These are phyloP conservation scores for Hydraecia micacea DNA, from an alignment of 2,888 invertebrate genomes.

Conservation along the genomic window DNA sequence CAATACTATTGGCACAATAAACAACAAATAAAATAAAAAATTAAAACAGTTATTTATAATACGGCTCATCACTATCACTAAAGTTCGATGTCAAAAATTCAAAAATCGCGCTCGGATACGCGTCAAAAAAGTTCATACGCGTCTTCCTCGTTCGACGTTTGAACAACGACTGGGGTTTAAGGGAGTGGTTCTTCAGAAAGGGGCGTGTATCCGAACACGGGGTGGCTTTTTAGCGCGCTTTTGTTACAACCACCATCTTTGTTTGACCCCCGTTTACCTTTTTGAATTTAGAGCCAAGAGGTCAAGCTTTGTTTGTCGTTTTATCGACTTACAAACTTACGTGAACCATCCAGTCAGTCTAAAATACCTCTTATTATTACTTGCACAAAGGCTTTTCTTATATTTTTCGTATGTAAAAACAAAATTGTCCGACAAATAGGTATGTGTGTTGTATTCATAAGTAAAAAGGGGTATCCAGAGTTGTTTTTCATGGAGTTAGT, in stretches of 20 bases:
- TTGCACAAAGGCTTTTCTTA: slow-evolving; percentile 48
- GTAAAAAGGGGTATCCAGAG: slow-evolving; percentile 72
- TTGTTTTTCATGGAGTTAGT: slow-evolving; percentile 72
- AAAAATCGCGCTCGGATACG: slow-evolving; percentile 55
- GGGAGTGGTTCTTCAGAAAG: slow-evolving; percentile 84
- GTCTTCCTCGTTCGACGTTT: slow-evolving; percentile 70
- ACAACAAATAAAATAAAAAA: slow-evolving; percentile 41
- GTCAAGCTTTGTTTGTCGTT: slow-evolving; percentile 71
- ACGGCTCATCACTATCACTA: slow-evolving; percentile 57
- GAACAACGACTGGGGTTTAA: slow-evolving; percentile 78
- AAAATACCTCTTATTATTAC: slow-evolving; percentile 54
- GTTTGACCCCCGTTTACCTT: slow-evolving; percentile 71
- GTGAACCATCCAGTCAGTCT: slow-evolving; percentile 40
- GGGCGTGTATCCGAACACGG: slow-evolving; percentile 81
- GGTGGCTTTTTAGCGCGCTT: slow-evolving; percentile 86
- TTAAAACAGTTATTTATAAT: slow-evolving; percentile 38
- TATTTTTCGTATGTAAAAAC: slow-evolving; percentile 43
- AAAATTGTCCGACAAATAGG: slow-evolving; percentile 59
- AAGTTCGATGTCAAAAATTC: slow-evolving; percentile 54
- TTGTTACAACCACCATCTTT: slow-evolving; percentile 77
- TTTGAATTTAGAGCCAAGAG: slow-evolving; percentile 50
- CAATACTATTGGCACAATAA: slow-evolving; percentile 43
- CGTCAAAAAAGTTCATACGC: slow-evolving; percentile 55
- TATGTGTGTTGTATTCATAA: slow-evolving; percentile 72
- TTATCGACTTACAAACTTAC: slow-evolving; percentile 74